phyloP scores from a whole-genome alignment of 2,888 invertebrate species.

The Siphonodentalium dalli region DNA sequence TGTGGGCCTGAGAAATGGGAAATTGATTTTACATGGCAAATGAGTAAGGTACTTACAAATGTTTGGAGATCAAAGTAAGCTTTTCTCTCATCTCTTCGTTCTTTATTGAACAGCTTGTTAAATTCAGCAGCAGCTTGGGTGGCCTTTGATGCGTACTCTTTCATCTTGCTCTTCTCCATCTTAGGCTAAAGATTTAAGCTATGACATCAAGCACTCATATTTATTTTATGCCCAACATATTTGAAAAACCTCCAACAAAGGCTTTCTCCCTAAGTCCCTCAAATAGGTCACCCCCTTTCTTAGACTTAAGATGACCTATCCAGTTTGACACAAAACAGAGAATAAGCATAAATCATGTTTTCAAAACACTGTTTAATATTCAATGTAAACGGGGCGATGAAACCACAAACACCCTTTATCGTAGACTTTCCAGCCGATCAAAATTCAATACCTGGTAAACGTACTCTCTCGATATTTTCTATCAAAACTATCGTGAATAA shows the following conservation, averaged over 20 bases:
- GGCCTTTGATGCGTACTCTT: constrained; percentile 58
- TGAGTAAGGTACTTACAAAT: constrained; percentile 59
- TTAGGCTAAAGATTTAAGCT: constrained; percentile 43
- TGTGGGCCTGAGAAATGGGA: no score
- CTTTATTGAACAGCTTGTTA: constrained; percentile 85
- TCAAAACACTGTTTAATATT: no score
- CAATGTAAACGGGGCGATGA: no score
- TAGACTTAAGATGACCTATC: not conserved
- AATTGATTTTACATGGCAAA: not conserved
- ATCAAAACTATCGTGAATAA: no score
- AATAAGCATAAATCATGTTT: no score
- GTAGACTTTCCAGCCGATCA: no score
- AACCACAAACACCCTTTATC: no score
- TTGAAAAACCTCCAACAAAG: not conserved
- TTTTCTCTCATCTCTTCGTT: constrained; percentile 75
- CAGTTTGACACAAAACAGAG: no score
- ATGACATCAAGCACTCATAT: no score
- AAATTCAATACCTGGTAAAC: no score
- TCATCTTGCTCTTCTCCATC: constrained; percentile 59
- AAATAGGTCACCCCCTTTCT: no score
- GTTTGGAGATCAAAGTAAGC: constrained; percentile 93
- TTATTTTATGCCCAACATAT: not conserved
- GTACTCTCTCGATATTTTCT: no score
- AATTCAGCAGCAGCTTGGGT: constrained; percentile 73
- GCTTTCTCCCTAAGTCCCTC: not conserved